Evolutionary conservation across 2,888 invertebrate species (phyloP).

Genomic region (Amphipoea lucens): DNA sequence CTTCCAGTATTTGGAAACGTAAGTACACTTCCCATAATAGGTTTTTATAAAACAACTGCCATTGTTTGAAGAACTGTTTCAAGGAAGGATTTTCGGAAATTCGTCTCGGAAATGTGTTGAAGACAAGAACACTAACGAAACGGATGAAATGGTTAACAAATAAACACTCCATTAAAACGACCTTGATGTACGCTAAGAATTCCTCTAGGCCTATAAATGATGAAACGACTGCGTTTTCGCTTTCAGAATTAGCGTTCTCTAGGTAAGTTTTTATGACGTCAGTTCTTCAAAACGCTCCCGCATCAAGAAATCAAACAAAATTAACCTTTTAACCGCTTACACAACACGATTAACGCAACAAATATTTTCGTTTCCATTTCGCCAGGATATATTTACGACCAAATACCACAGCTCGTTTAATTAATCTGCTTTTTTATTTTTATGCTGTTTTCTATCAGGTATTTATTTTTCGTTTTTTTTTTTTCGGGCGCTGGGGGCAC

Average conservation of each 20-base stretch:
- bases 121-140: neutral
- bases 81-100: neutral
- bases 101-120: neutral
- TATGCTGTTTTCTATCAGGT: too few relatives aligned
- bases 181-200: slow-evolving; percentile 24
- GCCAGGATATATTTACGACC: too few relatives aligned
- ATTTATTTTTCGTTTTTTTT: too few relatives aligned
- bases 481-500: too few relatives aligned
- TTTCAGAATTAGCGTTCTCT: slow-evolving; percentile 33
- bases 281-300: slow-evolving; percentile 14
- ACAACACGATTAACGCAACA: too few relatives aligned
- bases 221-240: slow-evolving; percentile 41
- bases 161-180: neutral
- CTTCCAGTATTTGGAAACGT: slow-evolving; percentile 96
- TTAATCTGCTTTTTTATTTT: too few relatives aligned
- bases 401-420: too few relatives aligned
- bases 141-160: neutral
- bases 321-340: too few relatives aligned
- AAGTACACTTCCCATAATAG: slow-evolving; percentile 83
- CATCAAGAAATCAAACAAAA: slow-evolving; percentile 10
- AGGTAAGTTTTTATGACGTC: slow-evolving; percentile 32
- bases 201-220: slow-evolving; percentile 11
- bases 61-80: neutral
- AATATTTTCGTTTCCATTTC: too few relatives aligned
- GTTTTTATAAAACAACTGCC: neutral